Conservation (phyloP, 2,797 vertebrate genomes). For the Rhinogobio ventralis region DNA sequence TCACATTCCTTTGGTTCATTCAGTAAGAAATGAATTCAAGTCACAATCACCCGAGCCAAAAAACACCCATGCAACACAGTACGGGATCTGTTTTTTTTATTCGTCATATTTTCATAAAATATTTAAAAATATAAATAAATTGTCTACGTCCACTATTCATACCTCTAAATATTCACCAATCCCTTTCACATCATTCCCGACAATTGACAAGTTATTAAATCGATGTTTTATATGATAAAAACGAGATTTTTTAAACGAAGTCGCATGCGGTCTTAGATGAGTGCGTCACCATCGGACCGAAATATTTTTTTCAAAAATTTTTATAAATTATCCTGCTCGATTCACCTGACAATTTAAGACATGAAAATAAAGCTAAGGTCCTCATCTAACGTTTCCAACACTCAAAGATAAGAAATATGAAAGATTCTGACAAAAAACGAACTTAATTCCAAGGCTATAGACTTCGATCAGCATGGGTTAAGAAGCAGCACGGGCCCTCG, state of each 20-base stretch:
- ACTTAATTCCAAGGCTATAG: slow-evolving; percentile 74
- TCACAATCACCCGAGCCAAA: slow-evolving; percentile 80
- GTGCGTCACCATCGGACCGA: slow-evolving; percentile 73
- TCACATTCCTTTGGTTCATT: slow-evolving; percentile 83
- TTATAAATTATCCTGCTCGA: slow-evolving; percentile 81
- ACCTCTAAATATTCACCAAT: slow-evolving; percentile 70
- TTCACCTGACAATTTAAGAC: slow-evolving; percentile 69
- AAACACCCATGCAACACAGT: slow-evolving; percentile 74
- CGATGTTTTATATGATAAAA: slow-evolving; percentile 66
- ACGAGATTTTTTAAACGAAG: slow-evolving; percentile 70
- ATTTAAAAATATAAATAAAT: slow-evolving; percentile 93
- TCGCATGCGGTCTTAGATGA: slow-evolving; percentile 63
- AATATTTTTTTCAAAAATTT: slow-evolving; percentile 84
- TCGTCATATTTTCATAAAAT: slow-evolving; percentile 98
- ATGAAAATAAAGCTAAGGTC: slow-evolving; percentile 82
- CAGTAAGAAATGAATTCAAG: slow-evolving; percentile 85
- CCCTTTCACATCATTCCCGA: slow-evolving; percentile 83
- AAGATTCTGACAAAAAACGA: slow-evolving; percentile 62
- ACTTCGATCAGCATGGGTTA: slow-evolving; percentile 59
- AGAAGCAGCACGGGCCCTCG: slow-evolving; percentile 75
- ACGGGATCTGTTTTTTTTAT: slow-evolving; percentile 81
- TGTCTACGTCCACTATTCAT: slow-evolving; percentile 67
- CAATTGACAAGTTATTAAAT: slow-evolving; percentile 77
- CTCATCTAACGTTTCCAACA: slow-evolving; percentile 64
- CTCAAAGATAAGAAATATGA: slow-evolving; percentile 45